These are phyloP conservation scores for Zaprionus bogoriensis DNA, from an alignment of 2,888 invertebrate genomes.

Conservation along the genomic window DNA sequence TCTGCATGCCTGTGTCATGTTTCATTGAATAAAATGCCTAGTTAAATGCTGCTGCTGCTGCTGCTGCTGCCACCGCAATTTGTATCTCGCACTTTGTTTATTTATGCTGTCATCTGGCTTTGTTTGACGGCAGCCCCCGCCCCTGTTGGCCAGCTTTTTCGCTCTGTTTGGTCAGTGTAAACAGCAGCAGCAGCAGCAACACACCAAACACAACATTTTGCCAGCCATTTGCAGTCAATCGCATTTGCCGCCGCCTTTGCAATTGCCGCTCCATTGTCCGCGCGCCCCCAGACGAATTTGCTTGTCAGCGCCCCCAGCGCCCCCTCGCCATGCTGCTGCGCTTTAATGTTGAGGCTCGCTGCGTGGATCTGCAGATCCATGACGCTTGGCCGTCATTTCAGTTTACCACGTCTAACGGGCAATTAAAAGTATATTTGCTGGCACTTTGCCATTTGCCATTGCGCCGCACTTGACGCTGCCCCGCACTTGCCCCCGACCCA, in stretches of 20 bases:
- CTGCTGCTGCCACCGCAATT: slow-evolving; percentile 64
- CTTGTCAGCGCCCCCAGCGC: slow-evolving; percentile 42
- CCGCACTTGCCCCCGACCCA: no score
- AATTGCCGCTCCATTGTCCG: no score
- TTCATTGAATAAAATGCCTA: slow-evolving; percentile 73
- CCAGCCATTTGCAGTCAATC: slow-evolving; percentile 72
- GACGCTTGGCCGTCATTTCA: slow-evolving; percentile 56
- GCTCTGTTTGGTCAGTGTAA: slow-evolving; percentile 21
- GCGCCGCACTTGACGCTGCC: slow-evolving; percentile 31
- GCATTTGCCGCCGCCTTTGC: slow-evolving; percentile 39
- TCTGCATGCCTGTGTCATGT: slow-evolving; percentile 41
- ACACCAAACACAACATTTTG: slow-evolving; percentile 42
- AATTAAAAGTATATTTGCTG: slow-evolving; percentile 66
- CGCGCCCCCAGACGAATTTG: slow-evolving; percentile 38
- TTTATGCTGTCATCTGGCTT: slow-evolving; percentile 70
- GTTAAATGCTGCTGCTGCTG: slow-evolving; percentile 59
- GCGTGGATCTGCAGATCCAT: slow-evolving; percentile 26
- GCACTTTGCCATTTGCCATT: slow-evolving; percentile 45
- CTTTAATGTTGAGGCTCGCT: no score
- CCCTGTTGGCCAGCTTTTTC: not conserved
- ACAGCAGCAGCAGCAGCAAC: slow-evolving; percentile 14
- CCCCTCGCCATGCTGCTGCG: not conserved
- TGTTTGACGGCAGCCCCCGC: slow-evolving; percentile 49
- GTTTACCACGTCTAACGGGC: slow-evolving; percentile 54
- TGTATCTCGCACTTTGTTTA: slow-evolving; percentile 69